Base-by-base conservation (phyloP, 2,797 vertebrate species). In the Paedocypris micromegethes region DNA sequence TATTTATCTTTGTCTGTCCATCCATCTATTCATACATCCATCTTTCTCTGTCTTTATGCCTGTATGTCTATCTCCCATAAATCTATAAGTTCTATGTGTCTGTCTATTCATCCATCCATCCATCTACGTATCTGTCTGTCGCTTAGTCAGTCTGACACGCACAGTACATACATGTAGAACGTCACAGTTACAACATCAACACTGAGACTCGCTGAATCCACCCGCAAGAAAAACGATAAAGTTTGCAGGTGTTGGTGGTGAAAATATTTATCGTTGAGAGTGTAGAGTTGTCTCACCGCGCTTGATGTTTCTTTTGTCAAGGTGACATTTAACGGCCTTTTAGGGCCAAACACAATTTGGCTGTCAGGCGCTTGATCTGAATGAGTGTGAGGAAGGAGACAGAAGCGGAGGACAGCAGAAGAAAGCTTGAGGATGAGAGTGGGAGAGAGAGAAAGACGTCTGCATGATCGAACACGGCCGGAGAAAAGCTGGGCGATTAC, bases 291-390 rank as follows among this genome's bases (percentile, higher is more conserved):
- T 42, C 53, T 42, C 38, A 6, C 9, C n/a, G 39, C 38, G 78
- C 82, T 75, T 78, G 79, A 77, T 67, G 75, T 82, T 72, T 80
- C 76, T 81, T 79, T 80, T 80, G 79, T 83, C 78, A 70, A 71
- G 78, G 79, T 87, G 85, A 85, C 86, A 75, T 85, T 82, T 85
- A 84, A 84, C 82, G 81, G 80, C 72, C 76, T 84, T 88, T 84
- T 82, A 78, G 72, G 82, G 81, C 83, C 86, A 89, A 90, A 88
- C 84, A 85, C 86, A 89, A 87, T 90, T 89, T 90, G 83, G 82
- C 87, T 89, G 88, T 89, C 88, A 89, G 81, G 78, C 79, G 79
- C 80, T 83, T 87, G 81, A 86, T 82, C 78, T 74, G 68, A 69
- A 78, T 67, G 43, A 66, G 79, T 80, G 78, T 76, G 79, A 79